These are phyloP conservation scores for Emmelina monodactyla DNA, from an alignment of 2,888 invertebrate genomes.

Conservation along the genomic window DNA sequence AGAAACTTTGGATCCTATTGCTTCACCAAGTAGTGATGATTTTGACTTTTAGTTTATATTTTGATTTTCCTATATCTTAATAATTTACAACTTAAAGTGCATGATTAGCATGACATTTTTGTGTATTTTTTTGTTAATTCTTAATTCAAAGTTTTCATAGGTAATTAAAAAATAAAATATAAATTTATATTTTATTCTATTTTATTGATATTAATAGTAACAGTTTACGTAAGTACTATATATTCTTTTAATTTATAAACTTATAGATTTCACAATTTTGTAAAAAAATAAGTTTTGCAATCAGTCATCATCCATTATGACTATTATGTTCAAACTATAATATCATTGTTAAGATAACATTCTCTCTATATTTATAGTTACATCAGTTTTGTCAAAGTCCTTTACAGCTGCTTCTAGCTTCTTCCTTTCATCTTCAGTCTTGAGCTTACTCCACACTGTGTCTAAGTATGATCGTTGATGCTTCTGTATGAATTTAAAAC, in stretches of 20 bases:
- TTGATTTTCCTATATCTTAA: conserved; percentile 4
- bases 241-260: too few relatives aligned
- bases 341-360: too few relatives aligned
- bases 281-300: too few relatives aligned
- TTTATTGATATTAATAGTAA: too few relatives aligned
- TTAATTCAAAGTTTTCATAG: too few relatives aligned
- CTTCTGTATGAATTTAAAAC: conserved; percentile 75
- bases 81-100: background rate
- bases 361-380: conserved; percentile 48
- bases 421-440: conserved; percentile 69
- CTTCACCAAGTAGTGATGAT: conserved; percentile 35
- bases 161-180: too few relatives aligned
- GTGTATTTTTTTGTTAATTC: background rate
- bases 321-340: too few relatives aligned
- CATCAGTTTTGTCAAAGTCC: conserved; percentile 55
- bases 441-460: conserved; percentile 66
- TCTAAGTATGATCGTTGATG: conserved; percentile 74
- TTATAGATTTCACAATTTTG: too few relatives aligned
- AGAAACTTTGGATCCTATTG: conserved; percentile 19
- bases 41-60: conserved; percentile 33
- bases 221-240: too few relatives aligned
- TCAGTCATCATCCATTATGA: too few relatives aligned
- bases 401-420: conserved; percentile 58
- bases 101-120: background rate
- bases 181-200: too few relatives aligned